A percentile compares a stretch with the other conserved stretches of the same genome.
Conservation (phyloP, 1,140 invertebrate genomes). For the Whitmania pigra region DNA sequence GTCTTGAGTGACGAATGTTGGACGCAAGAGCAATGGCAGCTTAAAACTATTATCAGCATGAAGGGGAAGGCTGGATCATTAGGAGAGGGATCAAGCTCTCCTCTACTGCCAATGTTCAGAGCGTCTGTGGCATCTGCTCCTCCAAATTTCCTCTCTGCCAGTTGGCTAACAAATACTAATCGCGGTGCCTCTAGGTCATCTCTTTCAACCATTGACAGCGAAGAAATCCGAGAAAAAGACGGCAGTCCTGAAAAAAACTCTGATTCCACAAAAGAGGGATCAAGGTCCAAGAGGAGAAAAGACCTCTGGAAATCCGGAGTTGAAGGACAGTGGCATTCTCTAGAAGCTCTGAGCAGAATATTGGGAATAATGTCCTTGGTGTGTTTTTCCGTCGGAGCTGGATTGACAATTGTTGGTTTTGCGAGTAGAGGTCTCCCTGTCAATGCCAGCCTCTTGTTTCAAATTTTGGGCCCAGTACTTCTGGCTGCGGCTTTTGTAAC, state of each 20-base stretch:
- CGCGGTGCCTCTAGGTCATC: neutral
- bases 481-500: slow-evolving; percentile 7
- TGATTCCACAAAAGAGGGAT: neutral
- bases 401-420: slow-evolving; percentile 13
- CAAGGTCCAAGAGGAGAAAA: neutral
- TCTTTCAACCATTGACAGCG: slow-evolving; percentile 6
- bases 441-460: neutral
- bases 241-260: neutral
- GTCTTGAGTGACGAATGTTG: too few species aligned
- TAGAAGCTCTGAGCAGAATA: neutral
- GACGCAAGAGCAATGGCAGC: too few species aligned
- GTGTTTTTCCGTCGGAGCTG: slow-evolving; percentile 4
- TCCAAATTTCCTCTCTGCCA: neutral
- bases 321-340: neutral
- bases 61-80: too few species aligned
- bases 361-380: neutral
- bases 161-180: neutral
- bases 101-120: neutral
- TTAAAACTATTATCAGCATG: too few species aligned
- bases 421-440: too few species aligned
- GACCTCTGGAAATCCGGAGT: neutral
- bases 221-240: slow-evolving; percentile 3
- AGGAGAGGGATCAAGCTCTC: neutral
- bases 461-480: slow-evolving; percentile 8
- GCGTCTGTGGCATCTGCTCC: slow-evolving; percentile 3